These are phyloP conservation scores for Peromyscus polionotus DNA, from an alignment of 2,113 vertebrate species.

Conservation along the genomic window DNA sequence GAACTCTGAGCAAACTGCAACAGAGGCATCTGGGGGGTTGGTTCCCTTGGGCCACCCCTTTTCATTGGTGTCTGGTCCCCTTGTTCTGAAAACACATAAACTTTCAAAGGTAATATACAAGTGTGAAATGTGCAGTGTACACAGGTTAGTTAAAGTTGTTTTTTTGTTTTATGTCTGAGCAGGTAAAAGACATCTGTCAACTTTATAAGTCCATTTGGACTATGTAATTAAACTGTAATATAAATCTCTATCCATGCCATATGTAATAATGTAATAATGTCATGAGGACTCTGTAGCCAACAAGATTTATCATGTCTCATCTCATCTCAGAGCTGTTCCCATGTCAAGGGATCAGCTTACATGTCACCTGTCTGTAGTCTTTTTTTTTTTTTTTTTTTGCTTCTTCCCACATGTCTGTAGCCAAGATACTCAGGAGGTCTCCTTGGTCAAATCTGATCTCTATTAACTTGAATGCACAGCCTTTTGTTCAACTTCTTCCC, in stretches of 20 bases:
- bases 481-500: neutral
- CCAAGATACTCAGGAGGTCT: too few relatives aligned
- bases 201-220: neutral
- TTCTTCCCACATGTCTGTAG: too few relatives aligned
- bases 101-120: neutral
- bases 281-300: neutral
- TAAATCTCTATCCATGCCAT: neutral
- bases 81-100: neutral
- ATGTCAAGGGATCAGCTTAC: neutral
- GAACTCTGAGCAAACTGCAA: neutral
- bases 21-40: neutral
- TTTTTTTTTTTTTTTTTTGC: too few relatives aligned
- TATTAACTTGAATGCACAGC: too few relatives aligned
- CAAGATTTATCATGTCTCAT: neutral
- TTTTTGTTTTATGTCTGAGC: neutral
- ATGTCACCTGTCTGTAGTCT: neutral
- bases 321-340: neutral
- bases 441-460: too few relatives aligned
- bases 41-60: neutral
- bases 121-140: neutral
- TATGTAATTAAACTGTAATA: neutral
- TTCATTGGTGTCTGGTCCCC: neutral
- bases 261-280: neutral
- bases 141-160: neutral
- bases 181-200: neutral